Evolutionary conservation across 2,888 invertebrate species (phyloP).

Genomic region (Caenorhabditis parvicauda): DNA sequence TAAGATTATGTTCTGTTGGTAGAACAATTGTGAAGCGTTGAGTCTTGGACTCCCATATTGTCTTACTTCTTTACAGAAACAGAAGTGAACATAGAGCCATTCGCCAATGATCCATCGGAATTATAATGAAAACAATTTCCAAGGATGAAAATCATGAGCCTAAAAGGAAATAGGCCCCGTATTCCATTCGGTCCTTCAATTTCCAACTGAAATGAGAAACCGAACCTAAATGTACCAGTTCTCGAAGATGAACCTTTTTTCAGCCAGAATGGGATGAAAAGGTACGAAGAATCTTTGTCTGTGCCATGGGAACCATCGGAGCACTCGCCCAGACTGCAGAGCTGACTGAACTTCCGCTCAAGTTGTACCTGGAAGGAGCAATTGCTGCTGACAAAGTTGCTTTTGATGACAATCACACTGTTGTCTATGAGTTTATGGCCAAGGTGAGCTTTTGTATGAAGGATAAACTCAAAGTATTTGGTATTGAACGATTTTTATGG

Average conservation of each 20-base stretch:
- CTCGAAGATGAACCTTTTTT: conserved; percentile 1
- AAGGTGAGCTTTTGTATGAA: conserved; percentile 24
- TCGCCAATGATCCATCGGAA: no score
- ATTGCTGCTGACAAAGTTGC: conserved; percentile 70
- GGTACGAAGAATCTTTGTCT: conserved; percentile 95
- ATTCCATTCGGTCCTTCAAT: not conserved
- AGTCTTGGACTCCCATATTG: no score
- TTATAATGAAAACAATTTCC: no score
- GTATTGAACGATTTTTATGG: no score
- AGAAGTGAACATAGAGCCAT: no score
- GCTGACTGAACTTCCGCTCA: conserved; percentile 84
- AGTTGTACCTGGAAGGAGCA: conserved; percentile 86
- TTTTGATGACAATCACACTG: conserved; percentile 91
- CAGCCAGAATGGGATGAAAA: conserved; percentile 98
- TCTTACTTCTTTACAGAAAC: no score
- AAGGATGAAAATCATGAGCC: no score
- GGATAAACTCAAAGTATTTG: no score
- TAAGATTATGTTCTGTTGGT: no score
- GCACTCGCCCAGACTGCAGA: conserved; percentile 87
- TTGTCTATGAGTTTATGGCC: conserved; percentile 90
- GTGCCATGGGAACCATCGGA: conserved; percentile 91
- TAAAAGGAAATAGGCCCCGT: no score
- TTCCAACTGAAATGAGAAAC: not conserved
- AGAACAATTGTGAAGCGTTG: no score
- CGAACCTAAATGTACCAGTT: not conserved